A percentile compares a stretch with the other conserved stretches of the same genome.
These are phyloP conservation scores for Drosophila subsilvestris DNA, from an alignment of 2,888 invertebrate species.

Conservation along the genomic window DNA sequence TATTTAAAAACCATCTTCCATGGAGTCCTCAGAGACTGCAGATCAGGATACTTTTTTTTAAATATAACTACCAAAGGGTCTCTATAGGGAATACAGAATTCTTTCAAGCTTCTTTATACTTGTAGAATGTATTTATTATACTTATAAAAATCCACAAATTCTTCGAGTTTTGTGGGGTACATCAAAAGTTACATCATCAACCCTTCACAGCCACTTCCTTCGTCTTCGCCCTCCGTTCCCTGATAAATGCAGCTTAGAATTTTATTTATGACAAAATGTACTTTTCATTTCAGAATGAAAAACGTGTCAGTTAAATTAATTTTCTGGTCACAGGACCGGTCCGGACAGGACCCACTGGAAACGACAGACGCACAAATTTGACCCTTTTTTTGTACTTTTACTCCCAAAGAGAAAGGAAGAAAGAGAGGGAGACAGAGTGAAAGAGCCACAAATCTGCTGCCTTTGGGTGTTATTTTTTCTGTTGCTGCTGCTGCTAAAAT, in stretches of 20 bases:
- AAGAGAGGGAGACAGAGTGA: not conserved
- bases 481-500: constrained; percentile 56
- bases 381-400: constrained; percentile 30
- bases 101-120: not conserved
- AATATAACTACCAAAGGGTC: not conserved
- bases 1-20: not conserved
- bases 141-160: not conserved
- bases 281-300: constrained; percentile 56
- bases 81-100: too few relatives aligned
- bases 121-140: not conserved
- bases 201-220: not conserved
- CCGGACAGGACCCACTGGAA: constrained; percentile 7
- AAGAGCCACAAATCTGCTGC: constrained; percentile 61
- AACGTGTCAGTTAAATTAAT: constrained; percentile 73
- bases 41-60: not conserved
- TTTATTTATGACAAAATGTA: constrained; percentile 27
- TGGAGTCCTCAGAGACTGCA: too few relatives aligned
- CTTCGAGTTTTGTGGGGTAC: not conserved
- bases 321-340: constrained; percentile 59
- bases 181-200: not conserved
- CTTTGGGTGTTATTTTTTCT: constrained; percentile 45
- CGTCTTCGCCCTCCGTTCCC: not conserved
- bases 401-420: not conserved
- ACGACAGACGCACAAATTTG: constrained; percentile 24
- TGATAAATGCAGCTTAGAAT: constrained; percentile 3